Evolutionary conservation across 2,113 vertebrate species (phyloP), one percentile per base, ranked within the genome.

Genomic region (Lanius collurio): DNA sequence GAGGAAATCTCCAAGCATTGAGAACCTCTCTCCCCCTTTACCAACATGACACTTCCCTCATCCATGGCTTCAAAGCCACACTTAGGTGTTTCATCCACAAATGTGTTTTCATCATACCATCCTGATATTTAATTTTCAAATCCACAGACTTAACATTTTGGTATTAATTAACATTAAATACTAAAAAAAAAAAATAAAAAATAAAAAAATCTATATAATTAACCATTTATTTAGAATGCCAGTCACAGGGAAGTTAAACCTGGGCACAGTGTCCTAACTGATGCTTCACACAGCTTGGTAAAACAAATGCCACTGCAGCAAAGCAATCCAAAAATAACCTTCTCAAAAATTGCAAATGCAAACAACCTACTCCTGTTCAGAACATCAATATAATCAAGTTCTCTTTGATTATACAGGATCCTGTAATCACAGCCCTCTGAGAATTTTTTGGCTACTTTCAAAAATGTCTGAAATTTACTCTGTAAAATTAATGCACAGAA

Each of bases 401-500:
- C 60, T 49, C 80, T 62, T 65, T 96, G 74, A 97, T 97, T 94
- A 92, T 3, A 62, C 1, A 2, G 93, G 90, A 96, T 94, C 67
- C 80, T 84, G 31, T 84, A 94, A 87, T 87, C 82, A 84, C 6
- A 94, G 74, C 77, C 85, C 83, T 94, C 78, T 31, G 71, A 97
- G 94, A 97, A 92, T 87, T 73, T 87, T 94, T 93, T 53, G 53
- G 70, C 50, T 94, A 95, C 89, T 96, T 96, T 87, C 24, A 93
- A 94, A 96, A 95, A 77, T 41, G 47, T 89, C 92, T 94, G 89
- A 96, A 97, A 95, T 94, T 96, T 95, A 71, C 53, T 93, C 87
- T 97, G 92, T 90, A 91, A 97, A 97, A 97, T 97, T 97, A 98
- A 98, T 74, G 93, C 96, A 89, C 68, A 92, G 90, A 92, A 97